Evolutionary conservation across 1,140 invertebrate species (phyloP), one percentile per base, ranked within the genome.

Genomic region (Pogonomyrmex californicus): DNA sequence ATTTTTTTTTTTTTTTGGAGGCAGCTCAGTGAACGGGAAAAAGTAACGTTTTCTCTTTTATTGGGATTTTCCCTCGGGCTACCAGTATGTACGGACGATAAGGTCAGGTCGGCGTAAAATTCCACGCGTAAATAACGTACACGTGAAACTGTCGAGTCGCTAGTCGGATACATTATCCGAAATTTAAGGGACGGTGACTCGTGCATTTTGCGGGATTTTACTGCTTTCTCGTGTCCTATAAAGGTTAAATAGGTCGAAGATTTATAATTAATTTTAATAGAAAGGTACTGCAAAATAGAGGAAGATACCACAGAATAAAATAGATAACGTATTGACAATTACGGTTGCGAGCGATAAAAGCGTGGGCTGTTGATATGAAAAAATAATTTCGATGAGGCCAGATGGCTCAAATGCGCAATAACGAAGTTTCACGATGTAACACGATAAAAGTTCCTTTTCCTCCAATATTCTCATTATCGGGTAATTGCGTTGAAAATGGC

Each of bases 381-480:
- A 75, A 83, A 75, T 83, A 75, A 83, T 83, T 60, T 60, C 79
- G 54, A 70, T 14, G 14, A 70, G 30, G 7, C 12, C 41, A 38
- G 60, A n/a, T 75, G 79, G 54, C 33, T 54, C 17, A 83, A 68
- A 75, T 75, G 79, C 79, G 68, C 68, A n/a, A 14, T 83, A 83
- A 83, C 66, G 23, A 82, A 73, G 54, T 82, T 82, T 36, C 79
- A 30, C 66, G 38, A 56, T 58, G 38, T 82, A 81, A 81, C 65
- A 41, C 38, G 79, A 82, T 75, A 83, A 83, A 83, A 83, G 51
- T 83, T 75, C 33, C 56, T 60, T 60, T 60, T 44, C 9, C 66
- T 82, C 54, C 68, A 17, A 83, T 83, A 83, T 75, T 83, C 41
- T 83, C 79, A 75, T 83, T 83, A 83, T n/a, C 41, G 30, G 33